Evolutionary conservation across 2,797 vertebrate genomes (phyloP), one percentile per base, ranked within the genome.

Genomic region (Ciconia nigra): DNA sequence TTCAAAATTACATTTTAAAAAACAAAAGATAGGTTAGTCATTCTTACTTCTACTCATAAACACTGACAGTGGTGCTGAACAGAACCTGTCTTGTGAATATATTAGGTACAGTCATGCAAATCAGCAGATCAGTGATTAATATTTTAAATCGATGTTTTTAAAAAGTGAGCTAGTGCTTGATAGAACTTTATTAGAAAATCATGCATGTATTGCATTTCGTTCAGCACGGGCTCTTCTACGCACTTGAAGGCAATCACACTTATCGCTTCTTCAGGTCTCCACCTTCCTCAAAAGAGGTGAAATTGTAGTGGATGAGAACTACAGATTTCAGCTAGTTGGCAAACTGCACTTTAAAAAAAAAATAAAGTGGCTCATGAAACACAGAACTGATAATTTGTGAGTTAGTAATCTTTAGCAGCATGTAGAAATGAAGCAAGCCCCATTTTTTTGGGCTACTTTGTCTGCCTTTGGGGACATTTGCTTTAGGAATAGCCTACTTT

Each of bases 81-180:
- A 37, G 58, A 62, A 19, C 46, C n/a, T 4, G 15, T 3, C 49
- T 24, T n/a, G 7, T 8, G 46, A 55, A 4, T 25, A 2, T 1
- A 4, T 1, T 3, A 2, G 59, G 22, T 9, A 5, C 3, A 57
- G 77, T 13, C 49, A 4, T 3, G 28, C 1, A 0, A 33, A 15
- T 2, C 2, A 1, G 31, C 55, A 59, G 71, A 10, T 13, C 28
- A 2, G 37, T 20, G 51, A 59, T 25, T 13, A 24, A 8, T n/a
- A 11, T 6, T 39, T 47, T 37, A 14, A 51, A 49, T 47, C 18
- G 5, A 11, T 11, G 39, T 17, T 39, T n/a, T 46, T 19, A 1
- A 22, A 15, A 54, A 25, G 33, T 11, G 51, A 65, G 66, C 41
- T 16, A 2, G 7, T 26, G n/a, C 44, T 70, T 14, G 46, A 4